Evolutionary conservation across 2,888 invertebrate genomes (phyloP).

Genomic region (Steinernema carpocapsae): DNA sequence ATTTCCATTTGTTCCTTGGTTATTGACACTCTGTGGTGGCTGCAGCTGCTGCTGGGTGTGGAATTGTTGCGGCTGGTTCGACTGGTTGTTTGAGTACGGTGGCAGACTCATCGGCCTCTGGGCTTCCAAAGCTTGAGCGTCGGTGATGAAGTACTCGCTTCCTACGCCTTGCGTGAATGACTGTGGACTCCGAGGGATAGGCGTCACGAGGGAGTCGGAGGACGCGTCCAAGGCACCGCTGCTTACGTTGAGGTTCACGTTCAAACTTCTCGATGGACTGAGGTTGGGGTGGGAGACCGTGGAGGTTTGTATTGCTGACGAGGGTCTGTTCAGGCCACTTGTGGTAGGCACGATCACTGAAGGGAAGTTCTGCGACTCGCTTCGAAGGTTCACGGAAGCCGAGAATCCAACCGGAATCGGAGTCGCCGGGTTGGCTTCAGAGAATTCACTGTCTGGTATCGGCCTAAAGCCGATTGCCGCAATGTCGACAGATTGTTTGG

Average conservation of each 20-base stretch:
- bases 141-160: constrained; percentile 31
- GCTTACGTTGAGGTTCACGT: constrained; percentile 31
- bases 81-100: constrained; percentile 38
- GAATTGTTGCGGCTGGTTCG: constrained; percentile 13
- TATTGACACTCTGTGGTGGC: constrained; percentile 16
- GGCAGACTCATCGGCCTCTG: constrained; percentile 51
- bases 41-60: constrained; percentile 24
- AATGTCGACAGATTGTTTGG: constrained; percentile 67
- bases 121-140: constrained; percentile 33
- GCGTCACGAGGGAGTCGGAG: constrained; percentile 34
- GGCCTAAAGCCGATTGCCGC: constrained; percentile 12
- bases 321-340: constrained; percentile 30
- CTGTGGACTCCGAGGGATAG: constrained; percentile 40
- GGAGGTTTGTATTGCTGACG: constrained; percentile 35
- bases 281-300: constrained; percentile 26
- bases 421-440: constrained; percentile 15
- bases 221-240: not conserved
- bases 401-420: constrained; percentile 9
- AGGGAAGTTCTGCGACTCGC: not conserved
- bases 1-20: constrained; percentile 26
- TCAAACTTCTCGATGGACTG: constrained; percentile 37
- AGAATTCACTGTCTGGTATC: not conserved
- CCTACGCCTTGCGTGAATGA: constrained; percentile 23
- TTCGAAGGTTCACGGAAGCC: not conserved
- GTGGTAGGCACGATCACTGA: not conserved